A percentile compares a stretch with the other conserved stretches of the same genome.
These are phyloP conservation scores for Nyctereutes procyonoides DNA, from an alignment of 2,113 vertebrate genomes.

Conservation along the genomic window DNA sequence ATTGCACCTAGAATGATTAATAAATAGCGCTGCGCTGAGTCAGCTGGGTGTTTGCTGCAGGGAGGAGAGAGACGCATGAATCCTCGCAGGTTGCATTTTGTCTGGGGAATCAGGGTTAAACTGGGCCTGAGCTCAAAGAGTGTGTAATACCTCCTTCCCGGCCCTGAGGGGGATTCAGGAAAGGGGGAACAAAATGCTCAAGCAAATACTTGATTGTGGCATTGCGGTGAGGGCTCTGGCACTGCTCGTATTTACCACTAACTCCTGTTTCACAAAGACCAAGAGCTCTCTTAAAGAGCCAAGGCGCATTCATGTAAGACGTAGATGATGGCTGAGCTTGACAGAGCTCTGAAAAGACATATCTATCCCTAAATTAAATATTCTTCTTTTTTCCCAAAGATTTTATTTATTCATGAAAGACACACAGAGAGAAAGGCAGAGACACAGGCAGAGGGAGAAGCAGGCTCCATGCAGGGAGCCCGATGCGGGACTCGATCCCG, in stretches of 20 bases:
- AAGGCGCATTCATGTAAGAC: background rate
- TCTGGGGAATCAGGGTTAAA: slow-evolving; percentile 63
- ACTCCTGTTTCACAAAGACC: slow-evolving; percentile 20
- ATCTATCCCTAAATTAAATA: slow-evolving; percentile 28
- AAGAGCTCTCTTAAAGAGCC: slow-evolving; percentile 26
- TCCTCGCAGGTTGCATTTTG: slow-evolving; percentile 58
- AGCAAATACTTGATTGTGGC: slow-evolving; percentile 34
- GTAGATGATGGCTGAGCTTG: background rate
- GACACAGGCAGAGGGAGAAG: too few relatives aligned
- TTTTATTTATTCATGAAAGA: too few relatives aligned
- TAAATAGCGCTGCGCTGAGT: slow-evolving; percentile 11
- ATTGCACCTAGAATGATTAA: background rate
- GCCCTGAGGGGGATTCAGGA: background rate
- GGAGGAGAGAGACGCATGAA: slow-evolving; percentile 37
- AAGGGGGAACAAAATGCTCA: slow-evolving; percentile 20
- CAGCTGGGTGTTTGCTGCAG: background rate
- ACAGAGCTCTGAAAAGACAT: background rate
- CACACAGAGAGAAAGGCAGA: too few relatives aligned
- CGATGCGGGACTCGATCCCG: too few relatives aligned
- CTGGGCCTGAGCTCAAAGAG: slow-evolving; percentile 33
- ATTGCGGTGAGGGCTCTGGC: background rate
- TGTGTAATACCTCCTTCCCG: background rate
- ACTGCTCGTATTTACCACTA: slow-evolving; percentile 3
- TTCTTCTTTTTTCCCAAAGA: background rate
- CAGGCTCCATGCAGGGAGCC: too few relatives aligned